Percentiles rank a stretch among this genome's conserved stretches.
These are phyloP conservation scores for Callimorpha dominula DNA, from an alignment of 2,888 invertebrate species.

Conservation along the genomic window DNA sequence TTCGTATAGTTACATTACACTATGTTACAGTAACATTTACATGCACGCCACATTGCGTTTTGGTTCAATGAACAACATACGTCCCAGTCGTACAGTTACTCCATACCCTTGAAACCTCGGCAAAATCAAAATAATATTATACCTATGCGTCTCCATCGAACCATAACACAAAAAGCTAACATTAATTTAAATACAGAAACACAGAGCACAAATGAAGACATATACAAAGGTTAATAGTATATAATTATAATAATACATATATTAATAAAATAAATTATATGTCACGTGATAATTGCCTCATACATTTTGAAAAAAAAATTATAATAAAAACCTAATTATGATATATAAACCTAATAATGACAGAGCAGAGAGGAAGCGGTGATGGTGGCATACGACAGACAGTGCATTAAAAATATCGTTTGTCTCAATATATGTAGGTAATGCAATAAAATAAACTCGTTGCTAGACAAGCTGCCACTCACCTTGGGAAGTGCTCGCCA, in stretches of 20 bases:
- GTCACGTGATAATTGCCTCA: slow-evolving; percentile 86
- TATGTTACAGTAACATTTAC: slow-evolving; percentile 83
- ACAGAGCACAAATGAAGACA: slow-evolving; percentile 86
- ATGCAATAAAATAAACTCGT: slow-evolving; percentile 85
- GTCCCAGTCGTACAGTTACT: slow-evolving; percentile 56
- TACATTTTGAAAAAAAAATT: slow-evolving; percentile 79
- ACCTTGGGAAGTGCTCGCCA: slow-evolving; percentile 96
- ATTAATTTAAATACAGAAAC: slow-evolving; percentile 82
- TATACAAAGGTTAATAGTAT: slow-evolving; percentile 82
- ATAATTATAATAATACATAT: slow-evolving; percentile 74
- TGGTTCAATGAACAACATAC: slow-evolving; percentile 81
- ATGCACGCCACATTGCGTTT: slow-evolving; percentile 85
- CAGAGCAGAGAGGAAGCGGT: slow-evolving; percentile 88
- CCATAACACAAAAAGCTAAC: slow-evolving; percentile 86
- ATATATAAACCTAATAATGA: slow-evolving; percentile 87
- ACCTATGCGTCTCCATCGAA: slow-evolving; percentile 77
- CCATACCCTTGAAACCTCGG: slow-evolving; percentile 50
- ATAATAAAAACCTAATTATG: slow-evolving; percentile 76
- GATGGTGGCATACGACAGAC: slow-evolving; percentile 88
- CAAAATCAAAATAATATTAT: slow-evolving; percentile 52
- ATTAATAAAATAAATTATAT: slow-evolving; percentile 73
- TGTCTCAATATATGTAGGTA: slow-evolving; percentile 85
- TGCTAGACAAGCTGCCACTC: slow-evolving; percentile 87
- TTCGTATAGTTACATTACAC: slow-evolving; percentile 78
- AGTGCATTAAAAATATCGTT: slow-evolving; percentile 87